Evolutionary conservation across 2,797 vertebrate genomes (phyloP).

Genomic region (Cuculus canorus): DNA sequence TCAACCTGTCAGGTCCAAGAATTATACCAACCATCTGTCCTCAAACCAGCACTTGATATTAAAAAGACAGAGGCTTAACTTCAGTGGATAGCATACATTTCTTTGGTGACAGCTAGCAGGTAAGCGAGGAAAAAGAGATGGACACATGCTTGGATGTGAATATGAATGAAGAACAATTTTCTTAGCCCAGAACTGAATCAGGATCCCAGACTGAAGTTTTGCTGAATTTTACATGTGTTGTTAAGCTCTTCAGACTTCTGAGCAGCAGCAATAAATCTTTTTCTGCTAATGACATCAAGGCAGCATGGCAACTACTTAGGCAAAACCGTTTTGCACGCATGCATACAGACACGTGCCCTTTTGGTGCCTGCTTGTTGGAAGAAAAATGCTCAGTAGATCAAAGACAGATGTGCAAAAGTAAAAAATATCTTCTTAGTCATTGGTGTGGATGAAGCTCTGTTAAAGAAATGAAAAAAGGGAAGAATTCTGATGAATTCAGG

Average conservation of each 20-base stretch:
- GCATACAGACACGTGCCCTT: background rate
- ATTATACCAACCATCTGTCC: background rate
- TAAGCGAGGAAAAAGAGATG: background rate
- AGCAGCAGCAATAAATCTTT: background rate
- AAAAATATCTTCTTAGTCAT: slow-evolving; percentile 35
- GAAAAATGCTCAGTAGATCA: background rate
- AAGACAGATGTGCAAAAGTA: slow-evolving; percentile 26
- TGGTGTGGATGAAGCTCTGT: background rate
- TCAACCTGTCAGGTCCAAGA: background rate
- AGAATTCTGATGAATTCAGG: background rate
- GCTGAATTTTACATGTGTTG: background rate
- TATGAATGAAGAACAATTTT: background rate
- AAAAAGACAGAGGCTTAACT: background rate
- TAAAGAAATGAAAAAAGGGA: background rate
- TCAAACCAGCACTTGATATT: background rate
- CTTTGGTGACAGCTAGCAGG: background rate
- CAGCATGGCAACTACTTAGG: background rate
- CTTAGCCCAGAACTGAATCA: background rate
- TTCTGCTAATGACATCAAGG: background rate
- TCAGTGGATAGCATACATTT: background rate
- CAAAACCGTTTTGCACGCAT: background rate
- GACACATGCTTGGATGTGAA: background rate
- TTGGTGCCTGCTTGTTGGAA: background rate
- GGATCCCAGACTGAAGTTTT: background rate
- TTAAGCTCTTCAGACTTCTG: slow-evolving; percentile 15